Evolutionary conservation across 2,888 invertebrate species (phyloP).

Genomic region (Ephialtes manifestator): DNA sequence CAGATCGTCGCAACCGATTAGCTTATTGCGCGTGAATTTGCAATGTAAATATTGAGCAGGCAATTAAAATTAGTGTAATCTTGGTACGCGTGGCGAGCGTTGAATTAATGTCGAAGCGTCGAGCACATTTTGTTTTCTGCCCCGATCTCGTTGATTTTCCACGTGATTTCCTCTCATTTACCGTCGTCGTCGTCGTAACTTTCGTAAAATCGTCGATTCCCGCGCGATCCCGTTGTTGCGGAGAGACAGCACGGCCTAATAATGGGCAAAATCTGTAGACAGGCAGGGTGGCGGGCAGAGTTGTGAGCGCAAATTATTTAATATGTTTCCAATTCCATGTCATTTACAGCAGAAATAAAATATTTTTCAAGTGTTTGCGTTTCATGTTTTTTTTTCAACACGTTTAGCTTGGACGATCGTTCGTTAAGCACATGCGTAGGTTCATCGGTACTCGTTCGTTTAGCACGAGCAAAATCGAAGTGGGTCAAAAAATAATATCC

Average conservation of each 20-base stretch:
- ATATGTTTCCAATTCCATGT: slow-evolving; percentile 80
- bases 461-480: slow-evolving; percentile 13
- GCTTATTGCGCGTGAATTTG: not conserved
- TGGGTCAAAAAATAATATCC: slow-evolving; percentile 53
- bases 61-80: slow-evolving; percentile 15
- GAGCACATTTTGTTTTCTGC: slow-evolving; percentile 14
- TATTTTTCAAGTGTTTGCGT: slow-evolving; percentile 61
- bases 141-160: slow-evolving; percentile 16
- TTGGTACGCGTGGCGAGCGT: not conserved
- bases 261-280: slow-evolving; percentile 70
- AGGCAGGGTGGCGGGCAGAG: slow-evolving; percentile 82
- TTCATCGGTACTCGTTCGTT: slow-evolving; percentile 44
- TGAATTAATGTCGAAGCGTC: slow-evolving; percentile 19
- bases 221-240: slow-evolving; percentile 35
- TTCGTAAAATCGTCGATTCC: slow-evolving; percentile 4
- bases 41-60: not conserved
- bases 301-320: slow-evolving; percentile 83
- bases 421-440: slow-evolving; percentile 26
- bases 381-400: slow-evolving; percentile 37
- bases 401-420: slow-evolving; percentile 36
- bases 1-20: not conserved
- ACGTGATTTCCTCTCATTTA: slow-evolving; percentile 9
- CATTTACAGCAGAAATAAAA: slow-evolving; percentile 73
- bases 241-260: slow-evolving; percentile 61
- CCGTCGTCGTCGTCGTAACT: not conserved